Evolutionary conservation across 2,113 vertebrate species (phyloP).

Genomic region (Meriones unguiculatus): DNA sequence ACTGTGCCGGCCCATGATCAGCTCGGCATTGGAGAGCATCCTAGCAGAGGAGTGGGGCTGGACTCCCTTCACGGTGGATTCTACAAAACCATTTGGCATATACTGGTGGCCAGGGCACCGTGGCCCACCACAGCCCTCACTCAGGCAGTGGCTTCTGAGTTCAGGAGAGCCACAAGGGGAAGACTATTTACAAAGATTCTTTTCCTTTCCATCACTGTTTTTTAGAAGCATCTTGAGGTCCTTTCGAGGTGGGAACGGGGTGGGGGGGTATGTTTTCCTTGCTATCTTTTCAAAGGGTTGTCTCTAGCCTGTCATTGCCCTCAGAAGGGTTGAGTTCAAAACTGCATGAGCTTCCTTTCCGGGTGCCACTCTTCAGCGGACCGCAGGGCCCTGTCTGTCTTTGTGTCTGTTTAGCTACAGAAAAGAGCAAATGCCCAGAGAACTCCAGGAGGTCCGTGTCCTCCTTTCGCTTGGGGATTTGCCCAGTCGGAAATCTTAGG

Average conservation of each 20-base stretch:
- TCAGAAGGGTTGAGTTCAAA: neutral
- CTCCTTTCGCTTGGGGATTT: constrained; percentile 58
- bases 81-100: neutral
- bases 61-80: neutral
- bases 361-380: no score
- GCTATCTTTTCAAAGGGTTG: constrained; percentile 42
- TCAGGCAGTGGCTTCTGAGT: constrained; percentile 30
- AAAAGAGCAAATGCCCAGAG: constrained; percentile 65
- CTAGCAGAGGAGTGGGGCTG: neutral
- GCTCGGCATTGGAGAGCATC: neutral
- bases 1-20: neutral
- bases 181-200: constrained; percentile 37
- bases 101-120: neutral
- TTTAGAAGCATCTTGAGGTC: constrained; percentile 46
- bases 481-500: constrained; percentile 67
- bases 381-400: neutral
- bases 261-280: neutral
- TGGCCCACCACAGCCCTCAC: neutral
- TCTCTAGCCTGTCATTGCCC: neutral
- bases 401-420: constrained; percentile 23
- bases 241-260: neutral
- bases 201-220: constrained; percentile 30
- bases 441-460: constrained; percentile 48
- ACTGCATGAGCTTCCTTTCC: neutral
- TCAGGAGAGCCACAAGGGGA: constrained; percentile 68